Evolutionary conservation across 2,797 vertebrate genomes (phyloP).

Genomic region (Rachycentron canadum): DNA sequence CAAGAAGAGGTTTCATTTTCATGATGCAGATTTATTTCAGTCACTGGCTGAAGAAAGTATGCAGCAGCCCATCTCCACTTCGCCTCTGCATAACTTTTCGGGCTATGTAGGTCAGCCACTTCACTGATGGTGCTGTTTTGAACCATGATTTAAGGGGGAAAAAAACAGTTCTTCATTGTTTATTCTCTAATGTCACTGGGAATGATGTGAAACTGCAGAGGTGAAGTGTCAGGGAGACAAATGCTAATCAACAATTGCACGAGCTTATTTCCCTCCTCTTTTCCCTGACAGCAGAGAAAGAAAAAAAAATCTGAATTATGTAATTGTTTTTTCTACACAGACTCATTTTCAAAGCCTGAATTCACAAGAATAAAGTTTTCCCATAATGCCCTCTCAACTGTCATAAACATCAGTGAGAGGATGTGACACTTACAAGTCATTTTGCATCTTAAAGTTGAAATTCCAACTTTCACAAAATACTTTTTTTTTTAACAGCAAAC

Average conservation of each 20-base stretch:
- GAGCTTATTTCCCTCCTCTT: background rate
- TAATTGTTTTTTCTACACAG: conserved; percentile 47
- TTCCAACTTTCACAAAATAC: conserved; percentile 43
- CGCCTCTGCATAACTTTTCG: conserved; percentile 56
- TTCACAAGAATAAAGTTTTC: conserved; percentile 20
- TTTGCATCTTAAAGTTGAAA: conserved; percentile 33
- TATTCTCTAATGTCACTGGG: conserved; percentile 51
- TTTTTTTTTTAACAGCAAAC: conserved; percentile 43
- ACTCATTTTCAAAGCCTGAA: conserved; percentile 38
- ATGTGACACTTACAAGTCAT: conserved; percentile 39
- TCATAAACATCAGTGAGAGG: conserved; percentile 14
- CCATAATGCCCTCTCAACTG: conserved; percentile 26
- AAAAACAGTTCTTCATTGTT: conserved; percentile 49
- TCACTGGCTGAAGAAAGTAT: conserved; percentile 56
- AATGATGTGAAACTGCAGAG: conserved; percentile 30
- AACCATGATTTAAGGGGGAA: conserved; percentile 15
- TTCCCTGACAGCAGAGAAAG: conserved; percentile 28
- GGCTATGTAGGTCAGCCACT: conserved; percentile 74
- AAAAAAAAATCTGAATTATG: conserved; percentile 31
- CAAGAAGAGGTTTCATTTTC: conserved; percentile 46
- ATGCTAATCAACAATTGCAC: conserved; percentile 46
- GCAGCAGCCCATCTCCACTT: conserved; percentile 46
- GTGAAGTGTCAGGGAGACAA: conserved; percentile 27
- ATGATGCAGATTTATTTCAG: conserved; percentile 63
- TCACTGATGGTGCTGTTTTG: conserved; percentile 53